These are phyloP conservation scores for Nineta flava DNA, from an alignment of 2,888 invertebrate species.

Conservation along the genomic window DNA sequence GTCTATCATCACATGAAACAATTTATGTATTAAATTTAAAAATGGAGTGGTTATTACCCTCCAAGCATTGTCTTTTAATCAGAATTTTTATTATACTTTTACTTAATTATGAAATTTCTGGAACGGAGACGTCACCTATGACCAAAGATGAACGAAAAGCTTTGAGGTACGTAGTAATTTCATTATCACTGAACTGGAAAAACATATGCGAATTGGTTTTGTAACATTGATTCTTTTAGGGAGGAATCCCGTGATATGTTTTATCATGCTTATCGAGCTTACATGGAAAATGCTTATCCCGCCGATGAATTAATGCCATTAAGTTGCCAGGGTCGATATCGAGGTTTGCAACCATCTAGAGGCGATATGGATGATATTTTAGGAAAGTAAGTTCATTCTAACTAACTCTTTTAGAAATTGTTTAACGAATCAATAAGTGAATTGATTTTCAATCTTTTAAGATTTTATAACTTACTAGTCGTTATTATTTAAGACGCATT, in stretches of 20 bases:
- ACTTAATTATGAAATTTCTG: background rate
- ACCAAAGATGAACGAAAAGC: slow-evolving; percentile 43
- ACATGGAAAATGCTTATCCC: slow-evolving; percentile 96
- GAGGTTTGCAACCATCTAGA: slow-evolving; percentile 76
- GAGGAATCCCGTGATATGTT: slow-evolving; percentile 91
- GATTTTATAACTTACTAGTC: background rate
- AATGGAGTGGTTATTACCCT: slow-evolving; percentile 5
- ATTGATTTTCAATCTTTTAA: slow-evolving; percentile 2
- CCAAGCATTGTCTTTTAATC: background rate
- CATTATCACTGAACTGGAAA: background rate
- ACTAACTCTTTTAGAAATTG: background rate
- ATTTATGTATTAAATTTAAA: slow-evolving; percentile 1
- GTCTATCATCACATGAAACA: background rate
- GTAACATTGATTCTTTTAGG: slow-evolving; percentile 29
- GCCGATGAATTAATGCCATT: slow-evolving; percentile 98
- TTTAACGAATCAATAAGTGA: background rate
- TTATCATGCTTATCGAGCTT: slow-evolving; percentile 88
- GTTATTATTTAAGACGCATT: background rate
- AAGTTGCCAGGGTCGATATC: slow-evolving; percentile 80
- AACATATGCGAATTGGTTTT: background rate
- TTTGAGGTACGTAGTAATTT: slow-evolving; percentile 39
- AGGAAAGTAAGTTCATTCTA: slow-evolving; percentile 67
- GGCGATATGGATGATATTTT: slow-evolving; percentile 94
- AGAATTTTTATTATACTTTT: slow-evolving; percentile 2
- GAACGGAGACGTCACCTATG: slow-evolving; percentile 26